Conservation (phyloP, 2,888 invertebrate species). For the Allygus modestus region DNA sequence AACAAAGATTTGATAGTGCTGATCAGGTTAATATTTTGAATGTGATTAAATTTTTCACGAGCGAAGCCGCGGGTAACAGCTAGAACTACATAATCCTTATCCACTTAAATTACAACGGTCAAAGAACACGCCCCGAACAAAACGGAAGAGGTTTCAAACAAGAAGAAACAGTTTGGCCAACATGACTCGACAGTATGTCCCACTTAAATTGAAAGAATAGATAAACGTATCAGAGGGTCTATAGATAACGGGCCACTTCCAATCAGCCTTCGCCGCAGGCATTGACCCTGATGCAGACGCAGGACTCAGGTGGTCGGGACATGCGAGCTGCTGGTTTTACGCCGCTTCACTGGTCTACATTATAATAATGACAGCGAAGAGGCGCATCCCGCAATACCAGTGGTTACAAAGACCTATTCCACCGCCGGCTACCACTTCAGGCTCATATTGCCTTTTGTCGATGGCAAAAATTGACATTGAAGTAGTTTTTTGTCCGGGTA, state of each 20-base stretch:
- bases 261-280: constrained; percentile 9
- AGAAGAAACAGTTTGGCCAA: constrained; percentile 5
- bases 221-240: constrained; percentile 29
- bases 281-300: constrained; percentile 14
- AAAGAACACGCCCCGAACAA: not conserved
- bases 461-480: not conserved
- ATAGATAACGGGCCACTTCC: constrained; percentile 37
- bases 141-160: not conserved
- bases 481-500: not conserved
- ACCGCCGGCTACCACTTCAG: not conserved
- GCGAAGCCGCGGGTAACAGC: no score
- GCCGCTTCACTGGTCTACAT: not conserved
- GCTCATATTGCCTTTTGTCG: not conserved
- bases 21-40: no score
- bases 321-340: constrained; percentile 9
- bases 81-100: no score
- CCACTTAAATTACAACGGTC: no score
- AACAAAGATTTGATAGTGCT: no score
- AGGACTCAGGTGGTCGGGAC: not conserved
- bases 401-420: constrained; percentile 22
- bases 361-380: constrained; percentile 6
- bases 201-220: constrained; percentile 10
- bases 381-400: constrained; percentile 23
- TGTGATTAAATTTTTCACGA: no score
- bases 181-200: constrained; percentile 4